A percentile compares a stretch with the other conserved stretches of the same genome.
These are phyloP conservation scores for Philereme transversata DNA, from an alignment of 2,888 invertebrate species.

Conservation along the genomic window DNA sequence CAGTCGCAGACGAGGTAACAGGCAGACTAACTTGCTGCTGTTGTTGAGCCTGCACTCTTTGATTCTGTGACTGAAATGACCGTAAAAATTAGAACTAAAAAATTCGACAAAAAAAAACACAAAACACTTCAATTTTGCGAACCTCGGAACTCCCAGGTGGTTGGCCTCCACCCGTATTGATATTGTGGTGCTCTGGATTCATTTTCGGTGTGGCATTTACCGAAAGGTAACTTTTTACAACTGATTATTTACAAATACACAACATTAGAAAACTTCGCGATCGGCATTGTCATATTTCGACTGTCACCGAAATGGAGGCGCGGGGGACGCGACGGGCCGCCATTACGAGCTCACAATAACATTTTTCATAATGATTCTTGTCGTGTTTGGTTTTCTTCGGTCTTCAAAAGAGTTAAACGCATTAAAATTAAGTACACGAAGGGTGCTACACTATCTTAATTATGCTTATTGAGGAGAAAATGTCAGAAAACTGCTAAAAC, in stretches of 20 bases:
- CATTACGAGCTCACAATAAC: conserved; percentile 85
- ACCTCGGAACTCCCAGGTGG: conserved; percentile 84
- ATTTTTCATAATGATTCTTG: conserved; percentile 54
- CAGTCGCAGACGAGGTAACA: conserved; percentile 85
- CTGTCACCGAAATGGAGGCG: conserved; percentile 86
- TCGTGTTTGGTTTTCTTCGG: conserved; percentile 29
- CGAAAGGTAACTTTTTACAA: conserved; percentile 51
- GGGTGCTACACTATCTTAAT: conserved; percentile 25
- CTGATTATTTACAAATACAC: conserved; percentile 68
- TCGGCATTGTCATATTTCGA: conserved; percentile 83
- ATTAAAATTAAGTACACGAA: conserved; percentile 21
- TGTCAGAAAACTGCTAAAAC: conserved; percentile 43
- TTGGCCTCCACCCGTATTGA: conserved; percentile 85
- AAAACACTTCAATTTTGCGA: conserved; percentile 54
- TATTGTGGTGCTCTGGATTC: conserved; percentile 81
- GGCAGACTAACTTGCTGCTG: conserved; percentile 70
- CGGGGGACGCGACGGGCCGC: conserved; percentile 88
- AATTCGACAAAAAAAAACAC: conserved; percentile 44
- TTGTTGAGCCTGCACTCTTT: conserved; percentile 70
- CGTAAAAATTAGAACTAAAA: conserved; percentile 47
- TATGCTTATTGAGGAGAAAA: background rate
- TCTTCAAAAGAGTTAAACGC: conserved; percentile 30
- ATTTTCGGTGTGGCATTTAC: conserved; percentile 65
- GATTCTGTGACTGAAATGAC: conserved; percentile 69
- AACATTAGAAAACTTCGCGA: conserved; percentile 75